phyloP scores from a whole-genome alignment of 2,113 vertebrate species.

The Rhinoderma darwinii region DNA sequence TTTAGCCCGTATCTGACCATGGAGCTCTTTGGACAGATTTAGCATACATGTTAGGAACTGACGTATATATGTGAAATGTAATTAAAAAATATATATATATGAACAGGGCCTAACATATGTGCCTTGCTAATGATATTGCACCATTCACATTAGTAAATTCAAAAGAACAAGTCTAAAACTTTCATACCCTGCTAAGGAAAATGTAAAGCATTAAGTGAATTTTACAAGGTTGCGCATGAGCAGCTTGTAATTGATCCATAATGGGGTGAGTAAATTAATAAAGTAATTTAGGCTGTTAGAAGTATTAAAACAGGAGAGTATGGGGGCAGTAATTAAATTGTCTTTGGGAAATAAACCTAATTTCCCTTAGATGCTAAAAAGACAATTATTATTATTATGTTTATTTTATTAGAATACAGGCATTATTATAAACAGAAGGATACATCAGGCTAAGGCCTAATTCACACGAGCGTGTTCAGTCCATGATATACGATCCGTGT shows the following conservation, averaged over 20 bases:
- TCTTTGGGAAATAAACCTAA: background rate
- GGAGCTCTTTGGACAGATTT: too few relatives aligned
- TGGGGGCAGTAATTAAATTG: conserved; percentile 11
- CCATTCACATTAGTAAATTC: background rate
- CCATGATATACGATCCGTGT: too few relatives aligned
- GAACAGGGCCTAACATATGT: too few relatives aligned
- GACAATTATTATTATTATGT: background rate
- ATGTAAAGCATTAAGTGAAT: background rate
- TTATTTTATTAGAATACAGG: background rate
- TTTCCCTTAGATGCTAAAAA: background rate
- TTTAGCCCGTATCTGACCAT: too few relatives aligned
- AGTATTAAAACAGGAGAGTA: conserved; percentile 30
- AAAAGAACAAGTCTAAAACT: background rate
- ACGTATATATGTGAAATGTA: too few relatives aligned
- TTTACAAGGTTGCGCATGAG: background rate
- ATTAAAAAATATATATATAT: too few relatives aligned
- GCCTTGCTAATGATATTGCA: too few relatives aligned
- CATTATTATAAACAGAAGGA: too few relatives aligned
- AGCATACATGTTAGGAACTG: too few relatives aligned
- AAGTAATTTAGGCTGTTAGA: conserved; percentile 22
- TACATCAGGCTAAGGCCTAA: too few relatives aligned
- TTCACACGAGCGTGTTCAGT: too few relatives aligned
- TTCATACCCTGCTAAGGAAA: background rate
- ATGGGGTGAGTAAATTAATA: conserved; percentile 23
- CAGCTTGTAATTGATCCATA: conserved; percentile 12